Percentiles rank a stretch among this genome's conserved stretches.
phyloP scores from a whole-genome alignment of 2,888 invertebrate genomes.

The Melanchra persicariae region DNA sequence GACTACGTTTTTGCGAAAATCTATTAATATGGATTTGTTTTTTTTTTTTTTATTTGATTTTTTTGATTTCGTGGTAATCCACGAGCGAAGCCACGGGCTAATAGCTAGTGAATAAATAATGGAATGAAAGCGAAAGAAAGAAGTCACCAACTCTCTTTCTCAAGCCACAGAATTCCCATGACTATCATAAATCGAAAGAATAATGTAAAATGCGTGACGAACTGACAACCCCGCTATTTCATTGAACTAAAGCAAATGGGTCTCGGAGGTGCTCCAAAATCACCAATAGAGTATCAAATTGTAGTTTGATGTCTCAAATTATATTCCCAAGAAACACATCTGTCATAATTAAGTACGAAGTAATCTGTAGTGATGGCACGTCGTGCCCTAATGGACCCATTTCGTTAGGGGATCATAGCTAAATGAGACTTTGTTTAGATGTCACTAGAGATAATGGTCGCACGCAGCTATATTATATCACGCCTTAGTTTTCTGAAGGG shows the following conservation, averaged over 20 bases:
- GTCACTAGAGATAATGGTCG: neutral
- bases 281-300: conserved; percentile 10
- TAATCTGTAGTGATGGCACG: conserved; percentile 5
- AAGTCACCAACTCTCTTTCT: neutral
- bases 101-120: neutral
- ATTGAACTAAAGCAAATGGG: neutral
- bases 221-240: neutral
- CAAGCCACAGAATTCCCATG: conserved; percentile 17
- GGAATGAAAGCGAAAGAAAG: conserved; percentile 6
- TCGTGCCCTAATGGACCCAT: neutral
- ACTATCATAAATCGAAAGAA: conserved; percentile 32
- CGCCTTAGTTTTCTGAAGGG: neutral
- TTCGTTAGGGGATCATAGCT: neutral
- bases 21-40: too few species aligned
- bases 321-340: conserved; percentile 11
- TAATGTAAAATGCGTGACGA: conserved; percentile 33
- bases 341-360: conserved; percentile 11
- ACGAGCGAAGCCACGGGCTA: neutral
- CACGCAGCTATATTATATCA: neutral
- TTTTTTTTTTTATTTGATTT: too few species aligned
- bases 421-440: conserved; percentile 10
- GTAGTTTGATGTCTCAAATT: conserved; percentile 1
- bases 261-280: conserved; percentile 28
- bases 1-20: too few species aligned
- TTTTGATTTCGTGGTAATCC: too few species aligned